Percentiles rank a stretch among this genome's conserved stretches.
Conservation (phyloP, 2,113 vertebrate genomes). For the Mesoclemmys tuberculata region DNA sequence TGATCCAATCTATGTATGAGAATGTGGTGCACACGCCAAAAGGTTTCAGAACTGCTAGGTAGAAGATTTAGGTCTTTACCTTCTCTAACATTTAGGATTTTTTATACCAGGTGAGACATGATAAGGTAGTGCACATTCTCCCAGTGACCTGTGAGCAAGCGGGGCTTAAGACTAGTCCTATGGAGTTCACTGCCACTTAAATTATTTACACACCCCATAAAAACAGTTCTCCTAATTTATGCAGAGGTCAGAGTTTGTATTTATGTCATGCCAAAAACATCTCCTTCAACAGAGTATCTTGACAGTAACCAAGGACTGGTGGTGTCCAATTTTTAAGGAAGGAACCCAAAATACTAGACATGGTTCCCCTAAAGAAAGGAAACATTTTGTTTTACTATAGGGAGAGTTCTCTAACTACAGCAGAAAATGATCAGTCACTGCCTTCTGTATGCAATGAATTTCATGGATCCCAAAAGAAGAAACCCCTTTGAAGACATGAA, state of each 20-base stretch:
- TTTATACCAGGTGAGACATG: neutral
- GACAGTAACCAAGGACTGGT: neutral
- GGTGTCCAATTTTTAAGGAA: slow-evolving; percentile 3
- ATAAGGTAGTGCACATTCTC: slow-evolving; percentile 23
- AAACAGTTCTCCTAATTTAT: slow-evolving; percentile 7
- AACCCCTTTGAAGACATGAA: slow-evolving; percentile 41
- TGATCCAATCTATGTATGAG: neutral
- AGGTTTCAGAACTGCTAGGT: neutral
- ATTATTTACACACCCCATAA: neutral
- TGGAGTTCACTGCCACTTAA: slow-evolving; percentile 35
- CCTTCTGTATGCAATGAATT: neutral
- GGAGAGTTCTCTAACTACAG: neutral
- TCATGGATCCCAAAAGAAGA: slow-evolving; percentile 50
- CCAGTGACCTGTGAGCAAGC: slow-evolving; percentile 25
- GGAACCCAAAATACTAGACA: neutral
- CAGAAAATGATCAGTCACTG: neutral
- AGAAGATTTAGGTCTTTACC: neutral
- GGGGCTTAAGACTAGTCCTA: slow-evolving; percentile 43
- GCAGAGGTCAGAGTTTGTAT: neutral
- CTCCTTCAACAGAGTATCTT: slow-evolving; percentile 9
- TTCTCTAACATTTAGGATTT: neutral
- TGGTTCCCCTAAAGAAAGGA: slow-evolving; percentile 27
- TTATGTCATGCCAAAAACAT: neutral
- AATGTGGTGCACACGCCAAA: neutral
- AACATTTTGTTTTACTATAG: slow-evolving; percentile 15